Base-by-base conservation (phyloP, 2,113 vertebrate genomes). In the Ceuthmochares aereus region DNA sequence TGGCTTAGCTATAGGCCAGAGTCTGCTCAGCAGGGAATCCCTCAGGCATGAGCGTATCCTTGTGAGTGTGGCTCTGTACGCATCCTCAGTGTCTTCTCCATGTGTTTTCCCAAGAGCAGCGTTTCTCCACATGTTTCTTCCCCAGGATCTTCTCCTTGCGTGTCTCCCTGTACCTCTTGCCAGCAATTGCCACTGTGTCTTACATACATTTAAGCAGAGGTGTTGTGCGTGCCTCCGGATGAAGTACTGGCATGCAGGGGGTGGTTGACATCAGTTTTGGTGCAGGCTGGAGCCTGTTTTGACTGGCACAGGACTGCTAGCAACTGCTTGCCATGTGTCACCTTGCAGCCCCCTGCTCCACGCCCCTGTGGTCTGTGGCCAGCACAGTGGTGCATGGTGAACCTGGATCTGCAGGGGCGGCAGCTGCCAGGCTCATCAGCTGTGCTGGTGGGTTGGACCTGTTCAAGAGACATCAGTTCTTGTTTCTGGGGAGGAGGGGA, bases 401-500 rank as follows among this genome's bases (percentile, higher is more conserved):
- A 70, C 47, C 47, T 59, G 70, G 40, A 77, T n/a, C n/a, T 0
- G 7, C 62, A 78, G 42, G 23, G 2, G 1, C 32, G 82, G 84
- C 87, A 93, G 78, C 58, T 90, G 32, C 45, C 80, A 47, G 23
- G 52, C 59, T 63, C 56, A 62, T 87, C n/a, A 70, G 73, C 55
- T 72, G 90, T 67, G 56, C 79, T 93, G 22, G 32, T 56, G 30
- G 56, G 66, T 43, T 84, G 49, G n/a, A 60, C 72, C 77, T 47
- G 59, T 74, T 91, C 25, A 78, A 78, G 83, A 56, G 62, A 52
- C 83, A 34, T 42, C 26, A 37, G 32, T 83, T 85, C 54, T 68
- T 81, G 27, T 72, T 86, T 81, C 69, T 75, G 73, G 73, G 60
- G 66, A 94, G 42, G 54, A 94, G 59, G 72, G 79, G 81, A 84